Conservation (phyloP, 2,888 invertebrate species). For the Caradrina kadenii region DNA sequence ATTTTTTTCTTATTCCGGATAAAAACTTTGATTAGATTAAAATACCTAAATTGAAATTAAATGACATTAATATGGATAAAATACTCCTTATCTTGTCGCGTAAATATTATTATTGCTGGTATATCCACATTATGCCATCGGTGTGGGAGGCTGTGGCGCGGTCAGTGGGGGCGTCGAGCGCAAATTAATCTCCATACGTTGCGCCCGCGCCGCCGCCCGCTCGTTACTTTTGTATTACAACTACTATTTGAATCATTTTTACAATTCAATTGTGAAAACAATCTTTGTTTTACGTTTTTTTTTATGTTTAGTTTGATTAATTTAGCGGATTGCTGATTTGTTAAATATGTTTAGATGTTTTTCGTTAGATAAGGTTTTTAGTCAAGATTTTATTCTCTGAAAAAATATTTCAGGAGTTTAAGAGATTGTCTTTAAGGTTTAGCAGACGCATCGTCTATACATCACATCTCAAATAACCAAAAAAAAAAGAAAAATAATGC, state of each 20-base stretch:
- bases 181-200: constrained; percentile 86
- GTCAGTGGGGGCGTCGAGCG: constrained; percentile 78
- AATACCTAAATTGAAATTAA: too few relatives aligned
- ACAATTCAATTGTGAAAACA: constrained; percentile 54
- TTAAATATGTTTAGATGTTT: not conserved
- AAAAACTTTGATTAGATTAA: too few relatives aligned
- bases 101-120: not conserved
- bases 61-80: not conserved
- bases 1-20: too few relatives aligned
- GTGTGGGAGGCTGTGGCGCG: constrained; percentile 68
- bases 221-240: constrained; percentile 69
- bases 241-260: constrained; percentile 64
- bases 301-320: not conserved
- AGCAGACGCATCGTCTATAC: too few relatives aligned
- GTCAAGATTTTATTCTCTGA: not conserved
- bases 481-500: too few relatives aligned
- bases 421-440: too few relatives aligned
- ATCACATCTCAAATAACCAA: too few relatives aligned
- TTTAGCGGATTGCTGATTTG: not conserved
- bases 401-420: too few relatives aligned
- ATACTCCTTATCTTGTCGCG: too few relatives aligned
- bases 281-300: constrained; percentile 10
- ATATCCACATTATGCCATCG: constrained; percentile 64
- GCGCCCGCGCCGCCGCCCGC: constrained; percentile 65
- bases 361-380: not conserved